Base-by-base conservation (phyloP, 2,888 invertebrate species). In the Volucella zonaria region DNA sequence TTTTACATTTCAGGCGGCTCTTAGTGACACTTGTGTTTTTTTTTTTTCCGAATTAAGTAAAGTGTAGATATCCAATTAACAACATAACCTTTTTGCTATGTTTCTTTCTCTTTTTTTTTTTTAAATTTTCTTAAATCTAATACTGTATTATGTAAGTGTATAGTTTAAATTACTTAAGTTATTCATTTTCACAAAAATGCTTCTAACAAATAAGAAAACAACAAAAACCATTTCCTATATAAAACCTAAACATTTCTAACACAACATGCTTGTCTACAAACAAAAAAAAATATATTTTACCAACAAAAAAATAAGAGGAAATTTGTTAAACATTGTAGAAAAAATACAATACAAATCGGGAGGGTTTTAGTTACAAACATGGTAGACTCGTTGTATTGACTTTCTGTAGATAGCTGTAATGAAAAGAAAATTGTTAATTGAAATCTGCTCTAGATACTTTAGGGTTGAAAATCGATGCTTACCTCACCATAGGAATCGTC, bases 401-500 rank as follows among this genome's bases (percentile, higher is more conserved):
- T 31, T 8, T 8, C 14, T 14, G 23, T 42, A 10, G 9, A 18
- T 58, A 42, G 31, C 77, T 77, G 68, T 0, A 77, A 77, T 1
- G 2, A 58, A 12, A 70, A 56, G 52, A 14, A 31, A 15, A 8
- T 61, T 15, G 38, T 12, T 12, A 45, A n/a, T 45, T n/a, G 8
- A 4, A 47, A 9, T 8, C 31, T 62, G 1, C 1, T 40, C 4
- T 47, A 38, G 15, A 40, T 18, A 40, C 6, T 12, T 14, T n/a
- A n/a, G n/a, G 8, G 56, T n/a, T 31, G 0, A 11, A n/a, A 52
- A 18, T 31, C 31, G 11, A 2, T 45, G 76, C 89, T 88, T 62
- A 91, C 90, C 88, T 90, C 89, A 91, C 89, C 89, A 89, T 62
- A 91, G 79, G 61, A 87, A 86, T 68, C 88, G 87, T 68, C 89